These are phyloP conservation scores for Brenthis daphne DNA, from an alignment of 2,888 invertebrate species.

Conservation along the genomic window DNA sequence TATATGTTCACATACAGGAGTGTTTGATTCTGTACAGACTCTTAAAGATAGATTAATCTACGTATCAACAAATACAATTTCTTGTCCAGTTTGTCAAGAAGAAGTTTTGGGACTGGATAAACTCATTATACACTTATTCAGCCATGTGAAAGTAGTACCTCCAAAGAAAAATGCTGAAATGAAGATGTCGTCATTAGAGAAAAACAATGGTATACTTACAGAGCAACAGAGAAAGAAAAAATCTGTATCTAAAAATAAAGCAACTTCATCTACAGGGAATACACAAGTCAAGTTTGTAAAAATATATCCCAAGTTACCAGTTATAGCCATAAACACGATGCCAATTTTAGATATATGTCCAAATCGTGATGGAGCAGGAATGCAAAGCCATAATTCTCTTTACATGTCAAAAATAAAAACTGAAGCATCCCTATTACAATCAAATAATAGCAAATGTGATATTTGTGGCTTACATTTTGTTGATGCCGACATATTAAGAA, in stretches of 20 bases:
- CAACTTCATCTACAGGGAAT: slow-evolving; percentile 49
- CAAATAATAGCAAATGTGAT: slow-evolving; percentile 79
- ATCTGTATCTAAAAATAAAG: slow-evolving; percentile 71
- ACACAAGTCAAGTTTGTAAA: slow-evolving; percentile 72
- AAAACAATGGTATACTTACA: slow-evolving; percentile 46
- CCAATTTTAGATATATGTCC: slow-evolving; percentile 64
- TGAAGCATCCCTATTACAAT: slow-evolving; percentile 53
- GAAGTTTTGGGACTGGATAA: slow-evolving; percentile 89
- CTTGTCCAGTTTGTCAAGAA: slow-evolving; percentile 91
- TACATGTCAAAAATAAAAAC: slow-evolving; percentile 53
- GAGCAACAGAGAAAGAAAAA: slow-evolving; percentile 60
- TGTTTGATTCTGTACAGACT: slow-evolving; percentile 87
- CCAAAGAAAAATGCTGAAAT: slow-evolving; percentile 45
- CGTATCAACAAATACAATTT: slow-evolving; percentile 87
- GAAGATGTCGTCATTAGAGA: slow-evolving; percentile 44
- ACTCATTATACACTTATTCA: slow-evolving; percentile 91
- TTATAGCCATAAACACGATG: slow-evolving; percentile 63
- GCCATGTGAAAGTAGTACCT: slow-evolving; percentile 81
- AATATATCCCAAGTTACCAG: slow-evolving; percentile 75
- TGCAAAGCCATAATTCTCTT: slow-evolving; percentile 49
- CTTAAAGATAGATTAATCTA: slow-evolving; percentile 87
- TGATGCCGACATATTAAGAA: slow-evolving; percentile 85
- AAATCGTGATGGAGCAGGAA: slow-evolving; percentile 46
- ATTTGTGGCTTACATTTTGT: slow-evolving; percentile 88
- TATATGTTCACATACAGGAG: slow-evolving; percentile 86